A percentile compares a stretch with the other conserved stretches of the same genome.
phyloP scores from a whole-genome alignment of 2,888 invertebrate genomes.

The Coelopa pilipes region DNA sequence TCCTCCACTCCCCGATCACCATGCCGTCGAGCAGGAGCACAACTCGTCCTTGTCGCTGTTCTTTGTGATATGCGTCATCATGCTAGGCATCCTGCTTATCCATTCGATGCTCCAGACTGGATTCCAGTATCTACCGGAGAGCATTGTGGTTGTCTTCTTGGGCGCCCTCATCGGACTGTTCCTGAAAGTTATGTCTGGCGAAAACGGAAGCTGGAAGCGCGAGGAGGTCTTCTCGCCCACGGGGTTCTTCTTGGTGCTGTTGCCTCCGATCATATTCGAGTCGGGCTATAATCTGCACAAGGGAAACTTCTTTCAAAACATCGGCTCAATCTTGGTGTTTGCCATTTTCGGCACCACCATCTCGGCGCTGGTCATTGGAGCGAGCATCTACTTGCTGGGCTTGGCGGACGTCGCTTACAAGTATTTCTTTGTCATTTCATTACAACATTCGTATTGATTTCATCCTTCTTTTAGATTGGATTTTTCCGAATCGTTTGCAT shows the following conservation, averaged over 20 bases:
- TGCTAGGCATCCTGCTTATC: constrained; percentile 92
- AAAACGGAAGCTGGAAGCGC: constrained; percentile 93
- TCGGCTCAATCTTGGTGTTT: constrained; percentile 98
- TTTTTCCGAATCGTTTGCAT: constrained; percentile 98
- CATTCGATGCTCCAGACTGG: constrained; percentile 95
- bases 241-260: constrained; percentile 93
- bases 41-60: constrained; percentile 97
- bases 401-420: constrained; percentile 91
- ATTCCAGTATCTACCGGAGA: constrained; percentile 97
- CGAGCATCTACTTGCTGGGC: constrained; percentile 94
- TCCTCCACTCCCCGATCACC: constrained; percentile 86
- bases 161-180: constrained; percentile 93
- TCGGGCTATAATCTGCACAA: constrained; percentile 99
- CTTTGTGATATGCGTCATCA: constrained; percentile 95
- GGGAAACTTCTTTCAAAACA: constrained; percentile 96
- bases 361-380: constrained; percentile 96
- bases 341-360: constrained; percentile 97
- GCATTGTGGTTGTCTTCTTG: constrained; percentile 95
- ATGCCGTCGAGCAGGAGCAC: constrained; percentile 94
- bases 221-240: constrained; percentile 99
- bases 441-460: constrained; percentile 1
- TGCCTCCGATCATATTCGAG: constrained; percentile 99
- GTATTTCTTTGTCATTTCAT: constrained; percentile 43
- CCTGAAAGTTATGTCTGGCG: constrained; percentile 86
- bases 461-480: constrained; percentile 76